Base-by-base conservation (phyloP, 2,888 invertebrate genomes). In the Protonemura montana region DNA sequence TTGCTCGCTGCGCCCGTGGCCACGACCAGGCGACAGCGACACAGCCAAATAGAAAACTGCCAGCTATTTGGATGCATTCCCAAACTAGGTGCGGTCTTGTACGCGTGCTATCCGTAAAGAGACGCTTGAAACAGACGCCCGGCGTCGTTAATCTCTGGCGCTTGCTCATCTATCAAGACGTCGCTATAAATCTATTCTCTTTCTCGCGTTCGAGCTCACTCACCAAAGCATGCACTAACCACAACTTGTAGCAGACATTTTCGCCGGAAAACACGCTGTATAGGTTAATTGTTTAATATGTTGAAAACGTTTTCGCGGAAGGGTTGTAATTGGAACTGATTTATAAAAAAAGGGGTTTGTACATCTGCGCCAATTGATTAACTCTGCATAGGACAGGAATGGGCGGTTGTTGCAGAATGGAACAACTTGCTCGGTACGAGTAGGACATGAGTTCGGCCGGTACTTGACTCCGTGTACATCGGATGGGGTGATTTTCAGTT, bases 71-170 rank as follows among this genome's bases (percentile, higher is more conserved):
- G 28, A 78, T 78, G 78, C 27, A 16, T 78, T 78, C 78, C 78
- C 78, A 25, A 28, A 78, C 27, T 16, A 27, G 78, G 78, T 13
- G 26, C 10, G 35, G 10, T n/a, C 35, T 3, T 3, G 78, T 25
- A 78, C 27, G n/a, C 5, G 81, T 13, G 7, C 27, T 28, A 13
- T 81, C 81, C 81, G 30, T 7, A 16, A 30, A 81, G 81, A 81
- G 81, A 81, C 81, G 30, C 81, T 29, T n/a, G 81, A 6, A 81
- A 81, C 84, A 42, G 84, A 84, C 84, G 84, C 84, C 84, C 59
- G 76, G 13, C 84, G 84, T 76, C 76, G 84, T 84, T 76, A 59
- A 84, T 84, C 84, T 84, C 6, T 3, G 13, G 26, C 2, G 28
- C 29, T 3, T 27, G 59, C 25, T 25, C 76, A 84, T 76, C 84